Base-by-base conservation (phyloP, 1,140 invertebrate genomes). In the Caenorhabditis tropicalis region DNA sequence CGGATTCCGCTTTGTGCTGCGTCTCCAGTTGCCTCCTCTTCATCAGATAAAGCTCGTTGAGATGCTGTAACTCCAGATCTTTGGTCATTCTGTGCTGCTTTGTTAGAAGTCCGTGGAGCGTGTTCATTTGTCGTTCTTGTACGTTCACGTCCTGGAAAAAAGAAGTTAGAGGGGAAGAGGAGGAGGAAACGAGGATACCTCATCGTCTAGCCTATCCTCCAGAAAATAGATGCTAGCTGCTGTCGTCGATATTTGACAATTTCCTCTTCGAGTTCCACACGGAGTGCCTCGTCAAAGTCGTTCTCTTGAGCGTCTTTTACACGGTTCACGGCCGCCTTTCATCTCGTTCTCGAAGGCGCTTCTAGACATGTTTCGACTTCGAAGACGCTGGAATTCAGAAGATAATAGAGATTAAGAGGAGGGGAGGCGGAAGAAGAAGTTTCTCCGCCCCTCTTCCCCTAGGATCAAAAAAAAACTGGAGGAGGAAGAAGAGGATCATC, bases 31-130 rank as follows among this genome's bases (percentile, higher is more conserved):
- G 94, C 88, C 99, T 96, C 91, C 97, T 96, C 81, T 96, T 93
- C 88, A 98, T 92, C 74, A 94, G 94, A 91, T 99, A 97, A 51
- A 98, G 95, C 70, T 95, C 95, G 91, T 96, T 95, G 92, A 98
- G 79, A 43, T 88, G 87, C 85, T 91, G 90, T 83, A 90, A 89
- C 91, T 99, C 97, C 74, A 99, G 92, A 90, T 99, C 96, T 91
- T 97, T 96, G 31, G 96, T 98, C 91, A 96, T 95, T 91, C 98
- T 96, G 92, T 99, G 97, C 92, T 99, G 97, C 82, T 96, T 94
- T 51, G 98, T 91, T 49, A 99, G 92, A 95, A 98, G 98, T n/a
- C 94, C 92, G 91, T 99, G 97, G 39, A 96, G 96, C 91, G 96
- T 95, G 91, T 98, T 96, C 83, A 98, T 91, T 90, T 99, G 97